A percentile compares a stretch with the other conserved stretches of the same genome.
Conservation (phyloP, 53 echinoderm and acorn worm species). For the Crossaster papposus region DNA sequence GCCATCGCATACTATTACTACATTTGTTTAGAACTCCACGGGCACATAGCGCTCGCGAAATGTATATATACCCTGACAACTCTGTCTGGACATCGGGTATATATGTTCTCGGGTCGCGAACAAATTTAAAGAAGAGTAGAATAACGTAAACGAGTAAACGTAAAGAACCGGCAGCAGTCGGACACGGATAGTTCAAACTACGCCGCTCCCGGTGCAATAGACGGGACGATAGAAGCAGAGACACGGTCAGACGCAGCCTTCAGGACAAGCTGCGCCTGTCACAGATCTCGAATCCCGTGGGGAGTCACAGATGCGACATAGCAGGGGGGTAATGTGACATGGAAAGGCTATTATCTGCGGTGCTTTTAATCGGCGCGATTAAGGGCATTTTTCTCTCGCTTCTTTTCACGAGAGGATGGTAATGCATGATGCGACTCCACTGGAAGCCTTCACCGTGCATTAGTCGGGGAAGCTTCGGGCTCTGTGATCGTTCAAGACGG, state of each 20-base stretch:
- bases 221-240: conserved; percentile 4
- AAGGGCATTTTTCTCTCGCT: conserved; percentile 10
- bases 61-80: conserved; percentile 54
- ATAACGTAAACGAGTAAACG: conserved; percentile 52
- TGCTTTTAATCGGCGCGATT: conserved; percentile 52
- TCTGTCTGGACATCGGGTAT: conserved; percentile 41
- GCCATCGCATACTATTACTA: conserved; percentile 5
- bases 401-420: background rate
- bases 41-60: conserved; percentile 13
- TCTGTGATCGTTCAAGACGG: background rate
- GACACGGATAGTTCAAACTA: background rate
- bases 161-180: conserved; percentile 34
- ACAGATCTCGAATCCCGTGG: background rate
- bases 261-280: conserved; percentile 8
- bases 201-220: background rate
- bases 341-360: conserved; percentile 46
- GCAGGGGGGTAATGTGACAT: conserved; percentile 12
- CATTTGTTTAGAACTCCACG: conserved; percentile 46
- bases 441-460: background rate
- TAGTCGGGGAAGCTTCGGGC: conserved; percentile 13
- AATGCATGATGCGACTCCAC: background rate
- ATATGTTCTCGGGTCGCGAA: conserved; percentile 36
- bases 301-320: conserved; percentile 9
- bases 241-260: conserved; percentile 2
- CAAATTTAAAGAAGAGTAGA: conserved; percentile 57